Base-by-base conservation (phyloP, 2,797 vertebrate genomes). In the Tragopan temminckii region DNA sequence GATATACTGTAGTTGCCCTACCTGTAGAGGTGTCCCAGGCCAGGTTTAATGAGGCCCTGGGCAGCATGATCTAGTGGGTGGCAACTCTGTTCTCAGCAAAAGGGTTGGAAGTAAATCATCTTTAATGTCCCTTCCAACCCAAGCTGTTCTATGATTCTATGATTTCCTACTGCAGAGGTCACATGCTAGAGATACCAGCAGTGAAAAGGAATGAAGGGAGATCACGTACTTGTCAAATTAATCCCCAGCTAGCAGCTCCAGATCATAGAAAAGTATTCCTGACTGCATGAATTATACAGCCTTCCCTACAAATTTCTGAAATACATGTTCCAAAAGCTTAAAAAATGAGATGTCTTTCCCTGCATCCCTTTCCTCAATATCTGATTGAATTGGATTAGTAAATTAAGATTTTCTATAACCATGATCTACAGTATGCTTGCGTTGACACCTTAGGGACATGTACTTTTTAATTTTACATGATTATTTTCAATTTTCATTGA, bases 221-320 rank as follows among this genome's bases (percentile, higher is more conserved):
- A 77, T 77, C 78, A 80, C 61, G 33, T 8, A 11, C 33, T 82
- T 57, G n/a, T 80, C 62, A 75, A 58, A 80, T 58, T 24, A 64
- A 91, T 68, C 40, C 71, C 69, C 18, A 29, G 23, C 23, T 87
- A 82, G 91, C 86, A 89, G 81, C 81, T 79, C 50, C 79, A 82
- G 64, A 43, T 89, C 33, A 36, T 4, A 40, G 57, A 69, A 83
- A 64, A 71, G 58, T 68, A 88, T 68, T 71, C 76, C 76, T 55
- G 85, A 10, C 24, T 18, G 81, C 36, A 45, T 29, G 35, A 91
- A 85, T 45, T 71, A 13, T 85, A 75, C 23, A 38, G 10, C 6
- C n/a, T 63, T 82, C 76, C 79, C 64, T 17, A 38, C 12, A 64
- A 43, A 75, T 35, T 85, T 38, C 57, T 80, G 36, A 67, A 70